A percentile compares a stretch with the other conserved stretches of the same genome.
These are phyloP conservation scores for Cettia cetti DNA, from an alignment of 2,113 vertebrate species.

Conservation along the genomic window DNA sequence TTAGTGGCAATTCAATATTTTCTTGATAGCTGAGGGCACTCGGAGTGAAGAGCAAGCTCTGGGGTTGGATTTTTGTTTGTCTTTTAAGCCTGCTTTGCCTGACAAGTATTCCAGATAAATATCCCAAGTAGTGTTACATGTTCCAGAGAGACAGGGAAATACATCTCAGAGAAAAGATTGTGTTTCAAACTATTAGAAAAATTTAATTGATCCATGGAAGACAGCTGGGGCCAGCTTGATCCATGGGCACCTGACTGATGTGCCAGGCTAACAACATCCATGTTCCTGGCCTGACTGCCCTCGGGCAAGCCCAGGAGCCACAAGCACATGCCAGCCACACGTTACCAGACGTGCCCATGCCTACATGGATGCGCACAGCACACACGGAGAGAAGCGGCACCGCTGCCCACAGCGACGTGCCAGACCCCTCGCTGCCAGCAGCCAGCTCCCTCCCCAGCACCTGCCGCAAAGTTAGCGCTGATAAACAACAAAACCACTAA, in stretches of 20 bases:
- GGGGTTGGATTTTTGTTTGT: background rate
- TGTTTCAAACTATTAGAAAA: background rate
- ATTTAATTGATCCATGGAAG: background rate
- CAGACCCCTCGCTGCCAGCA: background rate
- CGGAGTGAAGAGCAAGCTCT: background rate
- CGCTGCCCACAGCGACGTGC: background rate
- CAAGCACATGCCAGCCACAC: rapidly evolving
- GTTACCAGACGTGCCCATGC: rapidly evolving
- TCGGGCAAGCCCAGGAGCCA: background rate
- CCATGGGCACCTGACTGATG: background rate
- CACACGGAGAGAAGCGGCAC: rapidly evolving
- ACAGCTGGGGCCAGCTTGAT: background rate
- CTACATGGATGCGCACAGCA: rapidly evolving
- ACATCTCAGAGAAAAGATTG: background rate
- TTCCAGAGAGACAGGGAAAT: background rate
- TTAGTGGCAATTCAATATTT: background rate
- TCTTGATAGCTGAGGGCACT: background rate
- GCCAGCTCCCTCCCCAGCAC: background rate
- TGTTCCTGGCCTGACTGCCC: background rate
- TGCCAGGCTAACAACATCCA: background rate
- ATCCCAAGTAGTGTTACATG: rapidly evolving
- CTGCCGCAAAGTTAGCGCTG: background rate
- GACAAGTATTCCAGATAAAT: background rate
- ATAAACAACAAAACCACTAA: background rate
- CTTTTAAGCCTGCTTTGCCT: background rate